Evolutionary conservation across 2,888 invertebrate species (phyloP), one percentile per base, ranked within the genome.

Genomic region (Mycogona germanica): DNA sequence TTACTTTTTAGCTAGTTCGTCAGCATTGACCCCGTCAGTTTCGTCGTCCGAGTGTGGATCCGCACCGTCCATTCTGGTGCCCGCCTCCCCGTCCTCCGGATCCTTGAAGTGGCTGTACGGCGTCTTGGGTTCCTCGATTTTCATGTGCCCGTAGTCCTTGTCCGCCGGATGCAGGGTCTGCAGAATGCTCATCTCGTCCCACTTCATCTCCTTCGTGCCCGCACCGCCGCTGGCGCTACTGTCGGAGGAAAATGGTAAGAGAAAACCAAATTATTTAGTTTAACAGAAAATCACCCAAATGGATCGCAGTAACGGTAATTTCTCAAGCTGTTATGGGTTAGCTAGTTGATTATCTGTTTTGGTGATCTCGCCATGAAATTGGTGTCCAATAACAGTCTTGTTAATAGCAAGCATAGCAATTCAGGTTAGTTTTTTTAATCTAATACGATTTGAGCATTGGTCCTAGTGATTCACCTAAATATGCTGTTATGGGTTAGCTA

Each of bases 71-170:
- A 23, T 35, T 17, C 14, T 4, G 14, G 51, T 58, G 9, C 57
- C 53, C 1, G 60, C 62, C 37, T 68, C 70, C 38, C 70, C 69
- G 38, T 66, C 65, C 52, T 72, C 70, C 21, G 65, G 63, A 41
- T 73, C 73, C 45, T 68, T 67, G 54, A 68, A 70, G 60, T 78
- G 79, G 68, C 79, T 79, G 64, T 78, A 87, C 1, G 98, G 98
- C 26, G 98, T 98, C 72, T 96, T 96, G 2, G 98, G 97, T 72
- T 98, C 98, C 65, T 92, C 88, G 60, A 87, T 82, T 73, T 97
- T 98, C 95, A 97, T 97, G 67, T 93, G 93, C 7, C 98, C 98
- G 72, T 99, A 98, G 73, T 97, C 97, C 74, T 98, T 99, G 70
- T 92, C 92, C 23, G 87, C 78, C 40, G 98, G 98, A 75, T 98